Conservation (phyloP, 2,888 invertebrate genomes). For the Leptopilina myrica region DNA sequence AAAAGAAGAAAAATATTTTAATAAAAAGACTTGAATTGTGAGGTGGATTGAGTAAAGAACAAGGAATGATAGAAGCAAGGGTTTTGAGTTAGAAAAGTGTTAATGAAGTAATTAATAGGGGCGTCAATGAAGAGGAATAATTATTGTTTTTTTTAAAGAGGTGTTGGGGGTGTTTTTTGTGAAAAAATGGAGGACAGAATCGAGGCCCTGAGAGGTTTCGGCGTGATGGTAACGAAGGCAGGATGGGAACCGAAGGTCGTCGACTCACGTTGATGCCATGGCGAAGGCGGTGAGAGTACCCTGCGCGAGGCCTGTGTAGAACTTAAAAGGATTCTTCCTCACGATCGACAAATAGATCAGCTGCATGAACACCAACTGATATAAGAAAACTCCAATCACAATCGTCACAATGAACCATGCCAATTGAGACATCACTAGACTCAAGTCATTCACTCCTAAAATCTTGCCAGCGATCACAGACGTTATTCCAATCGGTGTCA, state of each 20-base stretch:
- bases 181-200: conserved; percentile 48
- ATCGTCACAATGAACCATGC: conserved; percentile 87
- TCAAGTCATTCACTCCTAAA: conserved; percentile 83
- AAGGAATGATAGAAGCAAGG: no score
- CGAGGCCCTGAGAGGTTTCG: conserved; percentile 73
- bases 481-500: conserved; percentile 90
- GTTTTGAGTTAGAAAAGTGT: conserved; percentile 9
- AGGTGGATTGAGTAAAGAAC: no score
- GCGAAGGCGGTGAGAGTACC: conserved; percentile 92
- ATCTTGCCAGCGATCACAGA: conserved; percentile 91
- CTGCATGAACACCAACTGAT: conserved; percentile 91
- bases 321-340: conserved; percentile 90
- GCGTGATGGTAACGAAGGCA: conserved; percentile 68
- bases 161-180: background rate
- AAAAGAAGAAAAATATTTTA: no score
- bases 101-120: conserved; percentile 15
- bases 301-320: conserved; percentile 89
- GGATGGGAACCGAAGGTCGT: conserved; percentile 71
- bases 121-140: conserved; percentile 22
- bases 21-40: no score
- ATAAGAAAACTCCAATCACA: conserved; percentile 87
- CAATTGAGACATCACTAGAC: conserved; percentile 77
- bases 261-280: conserved; percentile 92
- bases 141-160: background rate
- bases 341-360: conserved; percentile 88